Evolutionary conservation across 2,888 invertebrate genomes (phyloP), one percentile per base, ranked within the genome.

Genomic region (Harmothoe impar): DNA sequence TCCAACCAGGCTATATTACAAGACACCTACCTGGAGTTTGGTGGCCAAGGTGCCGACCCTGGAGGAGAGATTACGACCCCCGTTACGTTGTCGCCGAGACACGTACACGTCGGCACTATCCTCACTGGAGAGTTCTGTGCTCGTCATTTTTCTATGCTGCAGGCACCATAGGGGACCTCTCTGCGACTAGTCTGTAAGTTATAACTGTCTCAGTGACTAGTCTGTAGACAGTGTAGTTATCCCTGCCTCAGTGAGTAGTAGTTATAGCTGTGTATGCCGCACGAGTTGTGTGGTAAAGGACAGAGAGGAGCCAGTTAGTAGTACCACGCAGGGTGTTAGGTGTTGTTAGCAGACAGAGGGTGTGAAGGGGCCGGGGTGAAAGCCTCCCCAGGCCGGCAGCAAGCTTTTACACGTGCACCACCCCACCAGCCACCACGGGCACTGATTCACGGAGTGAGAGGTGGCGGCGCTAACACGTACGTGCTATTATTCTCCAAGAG

Each of bases 81-180:
- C 43, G 35, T 81, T 81, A 20, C 81, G 81, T 15, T 86, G 86
- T 29, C 86, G 52, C 52, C 86, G 86, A 12, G 54, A 52, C 7
- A 56, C 29, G 33, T 54, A 86, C 29, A 86, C 52, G 29, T 86
- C 86, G 31, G 86, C 25, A 54, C 56, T 86, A 12, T 54, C 86
- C 86, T 86, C 86, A 54, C 86, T 86, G 12, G 86, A 86, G 17
- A 86, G 56, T 86, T 86, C 86, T 15, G 86, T 86, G 54, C 86
- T 86, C 25, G 86, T 86, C 86, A 86, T 86, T 0, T 84, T 23
- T 29, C 86, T 29, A n/a, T 43, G 0, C 51, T 43, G 7, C 43
- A 43, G 43, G 7, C 43, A 43, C 43, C 43, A 43, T 43, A 52
- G 3, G 33, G 5, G 43, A 84, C n/a, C 33, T 77, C 68, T 15